Evolutionary conservation across 2,888 invertebrate genomes (phyloP), one percentile per base, ranked within the genome.

Genomic region (Sturmia bella): DNA sequence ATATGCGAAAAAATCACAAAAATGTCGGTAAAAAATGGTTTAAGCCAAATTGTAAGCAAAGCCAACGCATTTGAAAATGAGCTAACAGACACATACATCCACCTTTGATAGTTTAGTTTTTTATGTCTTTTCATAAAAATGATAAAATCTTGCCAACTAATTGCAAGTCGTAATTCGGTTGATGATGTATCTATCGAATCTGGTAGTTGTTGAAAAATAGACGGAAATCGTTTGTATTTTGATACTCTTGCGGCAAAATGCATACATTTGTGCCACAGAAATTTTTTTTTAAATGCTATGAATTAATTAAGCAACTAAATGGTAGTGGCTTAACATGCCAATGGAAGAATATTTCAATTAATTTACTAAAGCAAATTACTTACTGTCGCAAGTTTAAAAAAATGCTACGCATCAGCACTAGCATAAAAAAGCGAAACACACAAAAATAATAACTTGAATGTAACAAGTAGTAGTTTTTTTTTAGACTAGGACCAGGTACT

Each of bases 1-100:
- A 11, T 13, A 54, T 13, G n/a, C 83, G 84, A 85, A 66, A 61
- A 76, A 57, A 45, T n/a, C 37, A 57, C 39, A 45, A 32, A 78
- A 54, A 63, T 72, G 52, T 61, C 68, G 39, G 19, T 39, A n/a
- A 27, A 68, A 56, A 1, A 54, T 52, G 41, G 52, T 63, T 73
- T 43, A 50, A 21, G 19, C 24, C 50, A 57, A 72, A 32, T 9
- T 7, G 9, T 32, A 32, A 32, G 32, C 7, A 7, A 7, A 7
- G 7, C 32, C 32, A 32, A 32, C 32, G 32, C 32, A 32, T 32
- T 32, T 32, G 32, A 1, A 32, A 32, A 27, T 3, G 3, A 27
- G 27, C 27, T 54, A 39, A 45, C 37, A 64, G 37, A 66, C 64
- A 48, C 74, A 66, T 41, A 61, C 24, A 56, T 19, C 21, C 41